These are phyloP conservation scores for Elmis aenea DNA, from an alignment of 2,888 invertebrate species.

Conservation along the genomic window DNA sequence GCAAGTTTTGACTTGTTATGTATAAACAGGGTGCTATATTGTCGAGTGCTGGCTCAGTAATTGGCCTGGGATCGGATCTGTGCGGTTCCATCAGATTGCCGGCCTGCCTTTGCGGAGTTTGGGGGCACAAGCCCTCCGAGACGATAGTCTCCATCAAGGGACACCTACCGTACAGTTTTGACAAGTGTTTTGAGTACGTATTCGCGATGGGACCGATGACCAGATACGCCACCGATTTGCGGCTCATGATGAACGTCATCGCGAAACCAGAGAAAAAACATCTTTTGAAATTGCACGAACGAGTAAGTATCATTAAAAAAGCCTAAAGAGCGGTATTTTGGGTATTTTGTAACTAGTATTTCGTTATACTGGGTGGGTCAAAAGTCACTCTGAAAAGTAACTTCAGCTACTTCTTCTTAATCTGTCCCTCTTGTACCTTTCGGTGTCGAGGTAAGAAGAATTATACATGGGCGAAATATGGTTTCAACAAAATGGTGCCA, in stretches of 20 bases:
- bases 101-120: slow-evolving; percentile 85
- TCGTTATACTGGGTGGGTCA: too few relatives aligned
- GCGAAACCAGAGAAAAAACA: slow-evolving; percentile 51
- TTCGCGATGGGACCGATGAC: slow-evolving; percentile 83
- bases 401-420: too few relatives aligned
- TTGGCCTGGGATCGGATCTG: slow-evolving; percentile 84
- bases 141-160: slow-evolving; percentile 61
- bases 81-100: slow-evolving; percentile 87
- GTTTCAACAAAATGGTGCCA: too few relatives aligned
- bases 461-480: too few relatives aligned
- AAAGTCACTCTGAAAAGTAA: too few relatives aligned
- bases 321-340: too few relatives aligned
- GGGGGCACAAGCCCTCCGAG: slow-evolving; percentile 86
- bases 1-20: too few relatives aligned
- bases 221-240: slow-evolving; percentile 80
- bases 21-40: slow-evolving; percentile 73
- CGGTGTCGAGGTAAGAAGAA: too few relatives aligned
- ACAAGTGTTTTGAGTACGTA: slow-evolving; percentile 61
- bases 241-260: slow-evolving; percentile 67
- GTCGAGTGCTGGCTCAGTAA: slow-evolving; percentile 71
- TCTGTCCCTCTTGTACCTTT: too few relatives aligned
- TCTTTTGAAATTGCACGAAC: slow-evolving; percentile 48
- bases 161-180: slow-evolving; percentile 61
- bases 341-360: too few relatives aligned
- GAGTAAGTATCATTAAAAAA: slow-evolving; percentile 39